These are phyloP conservation scores for Conistra vaccinii DNA, from an alignment of 2,888 invertebrate genomes.

Conservation along the genomic window DNA sequence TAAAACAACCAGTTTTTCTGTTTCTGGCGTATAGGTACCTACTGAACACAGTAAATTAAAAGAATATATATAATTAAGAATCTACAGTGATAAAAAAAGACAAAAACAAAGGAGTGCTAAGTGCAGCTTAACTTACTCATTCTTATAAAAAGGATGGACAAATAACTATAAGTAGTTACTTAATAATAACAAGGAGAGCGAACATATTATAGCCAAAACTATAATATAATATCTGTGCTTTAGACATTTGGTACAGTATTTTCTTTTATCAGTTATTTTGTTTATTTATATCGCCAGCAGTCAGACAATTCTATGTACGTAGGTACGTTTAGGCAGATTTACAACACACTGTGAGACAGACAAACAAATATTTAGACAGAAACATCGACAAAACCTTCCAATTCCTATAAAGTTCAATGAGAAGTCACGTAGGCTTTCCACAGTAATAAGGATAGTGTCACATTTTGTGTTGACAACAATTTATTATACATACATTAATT, in stretches of 20 bases:
- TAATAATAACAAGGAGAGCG: neutral
- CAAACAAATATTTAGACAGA: neutral
- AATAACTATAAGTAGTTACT: neutral
- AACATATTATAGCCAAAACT: neutral
- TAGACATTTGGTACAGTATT: neutral
- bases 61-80: neutral
- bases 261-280: neutral
- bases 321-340: neutral
- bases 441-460: slow-evolving; percentile 30
- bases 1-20: slow-evolving; percentile 11
- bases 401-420: neutral
- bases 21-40: neutral
- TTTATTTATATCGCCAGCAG: neutral
- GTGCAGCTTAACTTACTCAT: neutral
- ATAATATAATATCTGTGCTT: neutral
- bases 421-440: slow-evolving; percentile 33
- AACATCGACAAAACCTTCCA: neutral
- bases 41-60: neutral
- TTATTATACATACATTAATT: slow-evolving; percentile 48
- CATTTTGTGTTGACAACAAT: slow-evolving; percentile 36
- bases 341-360: neutral
- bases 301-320: neutral
- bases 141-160: neutral
- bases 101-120: neutral
- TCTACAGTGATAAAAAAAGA: neutral